Evolutionary conservation across 2,797 vertebrate species (phyloP).

Genomic region (Geotrypetes seraphini): DNA sequence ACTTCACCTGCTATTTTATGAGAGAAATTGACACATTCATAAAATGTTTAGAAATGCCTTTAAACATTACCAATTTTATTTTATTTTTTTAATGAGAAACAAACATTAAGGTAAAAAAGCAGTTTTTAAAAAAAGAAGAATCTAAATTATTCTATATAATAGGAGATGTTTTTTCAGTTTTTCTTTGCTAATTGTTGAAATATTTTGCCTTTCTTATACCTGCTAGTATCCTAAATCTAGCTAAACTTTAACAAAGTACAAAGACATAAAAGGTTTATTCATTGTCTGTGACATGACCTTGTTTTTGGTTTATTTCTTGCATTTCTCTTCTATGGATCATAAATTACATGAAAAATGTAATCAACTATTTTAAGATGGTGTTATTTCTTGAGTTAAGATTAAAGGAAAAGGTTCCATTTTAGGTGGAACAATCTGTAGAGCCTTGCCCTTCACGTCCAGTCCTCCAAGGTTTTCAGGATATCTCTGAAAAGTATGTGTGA

Average conservation of each 20-base stretch:
- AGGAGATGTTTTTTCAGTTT: too few relatives aligned
- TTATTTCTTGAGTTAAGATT: too few relatives aligned
- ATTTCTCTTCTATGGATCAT: conserved; percentile 39
- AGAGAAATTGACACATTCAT: background rate
- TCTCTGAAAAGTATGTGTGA: too few relatives aligned
- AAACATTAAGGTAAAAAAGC: conserved; percentile 6
- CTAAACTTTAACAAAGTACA: conserved; percentile 25
- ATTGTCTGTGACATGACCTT: conserved; percentile 21
- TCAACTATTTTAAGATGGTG: too few relatives aligned
- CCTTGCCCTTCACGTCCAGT: too few relatives aligned
- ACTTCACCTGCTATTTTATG: too few relatives aligned
- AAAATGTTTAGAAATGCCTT: conserved; percentile 5
- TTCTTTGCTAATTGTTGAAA: too few relatives aligned
- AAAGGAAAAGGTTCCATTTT: too few relatives aligned
- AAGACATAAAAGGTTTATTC: conserved; percentile 16
- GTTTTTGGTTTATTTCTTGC: conserved; percentile 35
- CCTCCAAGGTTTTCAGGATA: too few relatives aligned
- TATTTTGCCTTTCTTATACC: too few relatives aligned
- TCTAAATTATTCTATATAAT: too few relatives aligned
- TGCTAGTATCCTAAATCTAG: conserved; percentile 29
- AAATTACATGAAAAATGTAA: conserved; percentile 41
- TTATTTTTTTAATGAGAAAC: background rate
- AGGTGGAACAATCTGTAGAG: too few relatives aligned
- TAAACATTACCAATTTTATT: conserved; percentile 3
- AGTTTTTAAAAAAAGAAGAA: conserved; percentile 4